phyloP scores from a whole-genome alignment of 2,797 vertebrate species.

The Myotis planiceps region DNA sequence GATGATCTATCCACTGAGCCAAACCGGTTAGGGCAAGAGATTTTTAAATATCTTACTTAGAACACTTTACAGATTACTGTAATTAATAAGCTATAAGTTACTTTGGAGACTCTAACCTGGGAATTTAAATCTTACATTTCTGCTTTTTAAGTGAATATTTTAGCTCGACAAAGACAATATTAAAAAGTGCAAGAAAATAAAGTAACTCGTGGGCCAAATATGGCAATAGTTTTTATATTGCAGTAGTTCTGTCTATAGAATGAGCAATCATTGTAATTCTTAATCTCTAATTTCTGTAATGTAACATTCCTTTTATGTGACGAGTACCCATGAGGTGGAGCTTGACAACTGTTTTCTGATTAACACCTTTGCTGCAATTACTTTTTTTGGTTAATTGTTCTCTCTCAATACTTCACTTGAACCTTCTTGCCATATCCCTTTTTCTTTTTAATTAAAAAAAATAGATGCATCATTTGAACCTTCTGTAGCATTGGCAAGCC shows the following conservation, averaged over 20 bases:
- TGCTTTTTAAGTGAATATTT: constrained; percentile 16
- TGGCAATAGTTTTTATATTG: background rate
- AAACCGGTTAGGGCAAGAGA: background rate
- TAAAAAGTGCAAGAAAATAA: background rate
- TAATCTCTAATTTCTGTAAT: background rate
- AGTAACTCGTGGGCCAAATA: background rate
- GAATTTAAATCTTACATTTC: constrained; percentile 19
- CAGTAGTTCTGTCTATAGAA: background rate
- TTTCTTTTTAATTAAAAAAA: constrained; percentile 70
- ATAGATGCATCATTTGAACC: constrained; percentile 96
- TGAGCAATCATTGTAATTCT: background rate
- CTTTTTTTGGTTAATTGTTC: background rate
- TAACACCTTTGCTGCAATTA: background rate
- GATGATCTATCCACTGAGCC: too few relatives aligned
- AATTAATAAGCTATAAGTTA: background rate
- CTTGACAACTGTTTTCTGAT: background rate
- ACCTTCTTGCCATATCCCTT: constrained; percentile 23
- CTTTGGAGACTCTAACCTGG: background rate
- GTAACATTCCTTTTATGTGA: background rate
- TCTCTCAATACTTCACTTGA: constrained; percentile 19
- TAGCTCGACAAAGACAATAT: background rate
- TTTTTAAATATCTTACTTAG: background rate
- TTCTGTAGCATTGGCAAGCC: constrained; percentile 96
- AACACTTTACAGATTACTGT: background rate
- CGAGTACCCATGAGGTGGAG: background rate